phyloP scores from a whole-genome alignment of 1,140 invertebrate species.

The Drosophila athabasca region DNA sequence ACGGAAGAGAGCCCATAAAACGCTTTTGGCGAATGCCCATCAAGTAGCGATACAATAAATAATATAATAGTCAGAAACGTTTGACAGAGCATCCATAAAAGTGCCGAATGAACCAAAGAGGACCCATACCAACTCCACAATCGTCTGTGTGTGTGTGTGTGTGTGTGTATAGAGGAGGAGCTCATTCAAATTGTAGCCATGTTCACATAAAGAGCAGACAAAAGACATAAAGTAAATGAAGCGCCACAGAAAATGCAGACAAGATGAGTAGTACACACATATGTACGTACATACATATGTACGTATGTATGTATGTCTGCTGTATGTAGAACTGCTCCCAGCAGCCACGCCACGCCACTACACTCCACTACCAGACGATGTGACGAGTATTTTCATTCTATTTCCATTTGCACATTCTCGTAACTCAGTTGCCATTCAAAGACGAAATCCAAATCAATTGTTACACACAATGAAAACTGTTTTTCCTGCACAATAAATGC shows the following conservation, averaged over 20 bases:
- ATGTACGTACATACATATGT: too few species aligned
- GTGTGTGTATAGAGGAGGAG: too few species aligned
- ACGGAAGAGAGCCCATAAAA: slow-evolving; percentile 57
- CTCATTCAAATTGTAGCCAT: slow-evolving; percentile 71
- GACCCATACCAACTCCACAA: slow-evolving; percentile 9
- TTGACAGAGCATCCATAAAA: slow-evolving; percentile 53
- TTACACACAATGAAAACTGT: slow-evolving; percentile 61
- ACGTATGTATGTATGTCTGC: too few species aligned
- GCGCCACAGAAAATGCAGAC: slow-evolving; percentile 60
- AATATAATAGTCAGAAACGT: slow-evolving; percentile 55
- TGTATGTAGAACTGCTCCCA: slow-evolving; percentile 6
- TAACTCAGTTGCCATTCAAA: slow-evolving; percentile 71
- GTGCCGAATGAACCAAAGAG: slow-evolving; percentile 13
- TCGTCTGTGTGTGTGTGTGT: too few species aligned
- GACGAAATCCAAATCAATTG: slow-evolving; percentile 73
- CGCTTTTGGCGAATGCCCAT: slow-evolving; percentile 69
- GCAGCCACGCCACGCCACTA: neutral
- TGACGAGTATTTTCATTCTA: slow-evolving; percentile 54
- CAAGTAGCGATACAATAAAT: slow-evolving; percentile 77
- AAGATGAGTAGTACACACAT: too few species aligned
- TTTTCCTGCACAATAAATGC: slow-evolving; percentile 55
- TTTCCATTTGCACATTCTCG: slow-evolving; percentile 61
- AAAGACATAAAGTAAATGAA: slow-evolving; percentile 79
- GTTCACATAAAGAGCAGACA: slow-evolving; percentile 66
- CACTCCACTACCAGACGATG: slow-evolving; percentile 18